Conservation (phyloP, 1,140 invertebrate species). For the Mesaphorura yosii region DNA sequence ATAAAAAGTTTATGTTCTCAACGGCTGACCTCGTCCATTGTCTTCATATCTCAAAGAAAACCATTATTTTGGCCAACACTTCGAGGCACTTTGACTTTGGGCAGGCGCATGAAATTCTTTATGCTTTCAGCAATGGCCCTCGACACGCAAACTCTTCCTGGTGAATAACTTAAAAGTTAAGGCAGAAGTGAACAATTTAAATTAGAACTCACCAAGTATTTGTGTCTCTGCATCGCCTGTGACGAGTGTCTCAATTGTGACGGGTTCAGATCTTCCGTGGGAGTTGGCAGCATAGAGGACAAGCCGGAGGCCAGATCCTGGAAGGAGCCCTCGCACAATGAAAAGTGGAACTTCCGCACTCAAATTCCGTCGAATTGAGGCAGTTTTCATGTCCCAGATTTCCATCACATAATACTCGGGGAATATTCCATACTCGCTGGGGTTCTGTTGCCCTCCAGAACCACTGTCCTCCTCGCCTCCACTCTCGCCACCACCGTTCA, state of each 20-base stretch:
- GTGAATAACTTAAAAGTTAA: too few relatives aligned
- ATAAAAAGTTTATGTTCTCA: too few relatives aligned
- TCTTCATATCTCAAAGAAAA: too few relatives aligned
- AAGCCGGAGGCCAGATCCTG: constrained; percentile 54
- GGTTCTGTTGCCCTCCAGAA: constrained; percentile 22
- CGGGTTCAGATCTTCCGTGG: constrained; percentile 69
- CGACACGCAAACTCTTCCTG: too few relatives aligned
- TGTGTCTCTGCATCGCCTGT: constrained; percentile 74
- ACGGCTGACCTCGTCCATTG: too few relatives aligned
- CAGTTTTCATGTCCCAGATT: constrained; percentile 31
- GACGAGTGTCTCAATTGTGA: constrained; percentile 68
- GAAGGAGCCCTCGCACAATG: constrained; percentile 39
- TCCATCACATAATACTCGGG: constrained; percentile 30
- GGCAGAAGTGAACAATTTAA: background rate
- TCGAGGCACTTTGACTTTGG: too few relatives aligned
- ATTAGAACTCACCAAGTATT: constrained; percentile 48
- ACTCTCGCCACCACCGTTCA: constrained; percentile 26
- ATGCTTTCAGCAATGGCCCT: too few relatives aligned
- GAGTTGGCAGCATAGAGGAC: constrained; percentile 73
- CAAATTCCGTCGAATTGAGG: constrained; percentile 29
- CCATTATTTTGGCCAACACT: too few relatives aligned
- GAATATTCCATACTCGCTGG: constrained; percentile 25
- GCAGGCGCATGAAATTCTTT: too few relatives aligned
- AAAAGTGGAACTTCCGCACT: constrained; percentile 30
- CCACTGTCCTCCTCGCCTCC: background rate